Percentiles rank a stretch among this genome's conserved stretches.
Evolutionary conservation across 2,113 vertebrate genomes (phyloP).

Genomic region (Thunnus maccoyii): DNA sequence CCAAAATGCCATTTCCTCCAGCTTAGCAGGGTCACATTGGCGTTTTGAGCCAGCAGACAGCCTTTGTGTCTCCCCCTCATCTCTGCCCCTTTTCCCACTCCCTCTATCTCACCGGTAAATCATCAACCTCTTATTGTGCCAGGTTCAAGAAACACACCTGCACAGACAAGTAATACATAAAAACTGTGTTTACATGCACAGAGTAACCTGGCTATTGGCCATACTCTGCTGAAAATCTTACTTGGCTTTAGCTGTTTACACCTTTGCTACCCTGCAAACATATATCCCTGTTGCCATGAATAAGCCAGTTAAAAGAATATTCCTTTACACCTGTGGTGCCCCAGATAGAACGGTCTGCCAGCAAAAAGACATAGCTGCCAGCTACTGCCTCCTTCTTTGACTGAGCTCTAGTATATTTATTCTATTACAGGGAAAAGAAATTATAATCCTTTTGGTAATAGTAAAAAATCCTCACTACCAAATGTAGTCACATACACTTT

Average conservation of each 20-base stretch:
- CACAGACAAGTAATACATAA: conserved; percentile 10
- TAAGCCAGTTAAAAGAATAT: conserved; percentile 69
- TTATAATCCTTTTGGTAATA: conserved; percentile 40
- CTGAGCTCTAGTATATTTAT: conserved; percentile 40
- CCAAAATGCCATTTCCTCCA: background rate
- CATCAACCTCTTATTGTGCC: conserved; percentile 17
- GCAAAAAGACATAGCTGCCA: conserved; percentile 54
- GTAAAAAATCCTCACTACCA: conserved; percentile 7
- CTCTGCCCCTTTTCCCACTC: conserved; percentile 4
- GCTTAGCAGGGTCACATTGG: background rate
- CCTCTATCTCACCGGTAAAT: conserved; percentile 14
- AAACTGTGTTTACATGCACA: conserved; percentile 42
- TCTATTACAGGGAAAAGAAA: conserved; percentile 47
- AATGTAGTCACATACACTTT: background rate
- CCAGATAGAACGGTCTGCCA: conserved; percentile 64
- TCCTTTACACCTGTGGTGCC: conserved; percentile 64
- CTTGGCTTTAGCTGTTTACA: conserved; percentile 50
- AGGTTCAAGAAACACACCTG: conserved; percentile 27
- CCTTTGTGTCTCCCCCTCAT: conserved; percentile 12
- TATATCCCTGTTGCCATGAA: conserved; percentile 61
- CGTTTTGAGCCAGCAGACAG: background rate
- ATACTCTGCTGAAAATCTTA: conserved; percentile 43
- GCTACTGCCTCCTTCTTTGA: conserved; percentile 56
- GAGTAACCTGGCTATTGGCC: conserved; percentile 45
- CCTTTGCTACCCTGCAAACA: conserved; percentile 52